Evolutionary conservation across 2,113 vertebrate species (phyloP), one percentile per base, ranked within the genome.

Genomic region (Tauraco erythrolophus): DNA sequence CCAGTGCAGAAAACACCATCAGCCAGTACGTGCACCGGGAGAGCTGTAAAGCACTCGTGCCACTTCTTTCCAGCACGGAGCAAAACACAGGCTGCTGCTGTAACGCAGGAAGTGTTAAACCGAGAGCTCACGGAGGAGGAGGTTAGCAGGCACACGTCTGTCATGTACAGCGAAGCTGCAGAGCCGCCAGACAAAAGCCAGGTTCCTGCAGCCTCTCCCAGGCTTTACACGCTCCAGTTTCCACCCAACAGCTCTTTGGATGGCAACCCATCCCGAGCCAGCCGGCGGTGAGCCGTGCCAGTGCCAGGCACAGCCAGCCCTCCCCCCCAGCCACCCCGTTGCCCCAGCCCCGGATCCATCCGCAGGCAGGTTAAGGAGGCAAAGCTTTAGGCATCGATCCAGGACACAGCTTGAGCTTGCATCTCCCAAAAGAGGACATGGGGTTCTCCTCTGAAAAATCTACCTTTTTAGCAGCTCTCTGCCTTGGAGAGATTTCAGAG

Each of bases 311-410:
- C 7, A 14, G 70, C 62, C 61, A 51, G 30, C 21, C 18, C 35
- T 57, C 3, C 0, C 17, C 19, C 16, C 16, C 61, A 39, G 37
- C 50, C 35, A 33, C 13, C 10, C 50, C 4, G 0, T 41, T 41
- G 46, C 30, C 16, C 50, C 2, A 0, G 64, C 25, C 11, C 1
- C 0, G 16, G 50, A 41, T 8, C 62, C 50, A 3, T 28, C 1
- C 23, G 58, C 78, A 64, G 51, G 33, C 46, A 71, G 23, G 24
- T 35, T 62, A 62, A 82, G 57, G 39, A 56, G 62, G 81, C 22
- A 66, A 78, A 72, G 70, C 66, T 71, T 43, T 13, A 51, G 48
- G 27, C 48, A 84, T n/a, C 54, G 56, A 56, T 23, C 51, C 75
- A 76, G 62, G 37, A 50, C 27, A 25, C 0, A 2, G 27, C 39